Percentiles rank a stretch among this genome's conserved stretches.
phyloP scores from a whole-genome alignment of 2,888 invertebrate species.

The Cheilosia soror region DNA sequence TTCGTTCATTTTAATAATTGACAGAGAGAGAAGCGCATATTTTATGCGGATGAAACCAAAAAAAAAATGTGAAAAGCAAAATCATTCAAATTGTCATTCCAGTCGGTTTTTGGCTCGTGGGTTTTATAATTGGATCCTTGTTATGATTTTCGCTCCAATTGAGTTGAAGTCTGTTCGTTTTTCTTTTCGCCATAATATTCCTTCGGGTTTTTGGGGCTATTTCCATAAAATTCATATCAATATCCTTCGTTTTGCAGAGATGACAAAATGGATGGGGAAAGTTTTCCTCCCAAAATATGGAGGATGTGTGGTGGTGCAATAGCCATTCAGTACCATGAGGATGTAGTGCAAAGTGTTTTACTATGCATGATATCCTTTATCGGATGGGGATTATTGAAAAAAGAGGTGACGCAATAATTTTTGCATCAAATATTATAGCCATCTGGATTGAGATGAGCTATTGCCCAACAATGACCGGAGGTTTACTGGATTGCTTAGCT shows the following conservation, averaged over 20 bases:
- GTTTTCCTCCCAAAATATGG: constrained; percentile 15
- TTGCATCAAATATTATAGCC: constrained; percentile 3
- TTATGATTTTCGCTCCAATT: constrained; percentile 63
- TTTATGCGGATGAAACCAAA: background rate
- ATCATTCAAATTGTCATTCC: constrained; percentile 49
- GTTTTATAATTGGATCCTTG: constrained; percentile 59
- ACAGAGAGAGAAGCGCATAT: background rate
- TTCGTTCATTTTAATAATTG: background rate
- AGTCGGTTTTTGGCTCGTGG: background rate
- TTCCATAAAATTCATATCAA: constrained; percentile 46
- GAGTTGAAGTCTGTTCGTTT: constrained; percentile 7
- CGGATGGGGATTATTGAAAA: constrained; percentile 4
- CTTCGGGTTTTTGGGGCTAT: constrained; percentile 27
- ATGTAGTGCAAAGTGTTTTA: constrained; percentile 25
- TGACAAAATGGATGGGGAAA: constrained; percentile 30
- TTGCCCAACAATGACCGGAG: background rate
- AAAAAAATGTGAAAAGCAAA: background rate
- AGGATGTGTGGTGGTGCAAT: background rate
- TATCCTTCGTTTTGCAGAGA: constrained; percentile 29
- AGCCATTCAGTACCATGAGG: background rate
- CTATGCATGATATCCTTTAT: constrained; percentile 31
- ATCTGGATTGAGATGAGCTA: constrained; percentile 13
- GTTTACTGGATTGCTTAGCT: background rate
- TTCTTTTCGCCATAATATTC: too few species aligned
- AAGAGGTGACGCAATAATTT: constrained; percentile 37